Base-by-base conservation (phyloP, 2,797 vertebrate genomes). In the Microctenopoma steveboyesi region DNA sequence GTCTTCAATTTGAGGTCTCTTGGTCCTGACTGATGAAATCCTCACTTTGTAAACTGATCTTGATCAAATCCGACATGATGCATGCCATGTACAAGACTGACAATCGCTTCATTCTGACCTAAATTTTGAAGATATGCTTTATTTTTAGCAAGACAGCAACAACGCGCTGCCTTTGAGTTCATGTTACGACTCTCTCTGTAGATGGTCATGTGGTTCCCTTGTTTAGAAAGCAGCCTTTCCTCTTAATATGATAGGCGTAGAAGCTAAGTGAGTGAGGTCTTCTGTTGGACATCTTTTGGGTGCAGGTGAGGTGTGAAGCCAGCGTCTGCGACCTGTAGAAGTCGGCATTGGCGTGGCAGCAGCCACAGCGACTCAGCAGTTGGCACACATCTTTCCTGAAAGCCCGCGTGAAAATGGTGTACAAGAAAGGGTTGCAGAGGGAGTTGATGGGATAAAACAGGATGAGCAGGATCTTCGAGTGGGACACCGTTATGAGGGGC, bases 361-460 rank as follows among this genome's bases (percentile, higher is more conserved):
- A 95, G n/a, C 94, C 92, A 10, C 95, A 89, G 84, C 92, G 96
- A 58, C 93, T 94, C 85, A 97, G 70, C 73, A 98, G 89, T 55
- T 94, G 84, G 56, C 94, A 93, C 81, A 95, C 90, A 51, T 98
- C 96, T 78, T 93, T 95, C 69, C 90, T 93, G 86, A 98, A 98
- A 0, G 95, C 94, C 67, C 95, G 93, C 2, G 96, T 98, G 92
- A 98, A 98, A 76, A 98, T 96, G 0, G 96, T 96, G 0, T 98
- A 98, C 33, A 98, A 85, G 85, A 98, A 98, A 0, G 97, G 97
- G 82, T 98, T 98, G 76, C 96, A 96, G 0, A 97, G 96, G 16
- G 97, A 97, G 88, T 98, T 98, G 81, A 98, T 92, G 0, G 97
- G 96, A 72, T 98, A 98, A 79, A 98, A 98, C 27, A 98, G 91